These are phyloP conservation scores for Diadumene lineata DNA, from an alignment of 92 coral and sea anemone species.

Conservation along the genomic window DNA sequence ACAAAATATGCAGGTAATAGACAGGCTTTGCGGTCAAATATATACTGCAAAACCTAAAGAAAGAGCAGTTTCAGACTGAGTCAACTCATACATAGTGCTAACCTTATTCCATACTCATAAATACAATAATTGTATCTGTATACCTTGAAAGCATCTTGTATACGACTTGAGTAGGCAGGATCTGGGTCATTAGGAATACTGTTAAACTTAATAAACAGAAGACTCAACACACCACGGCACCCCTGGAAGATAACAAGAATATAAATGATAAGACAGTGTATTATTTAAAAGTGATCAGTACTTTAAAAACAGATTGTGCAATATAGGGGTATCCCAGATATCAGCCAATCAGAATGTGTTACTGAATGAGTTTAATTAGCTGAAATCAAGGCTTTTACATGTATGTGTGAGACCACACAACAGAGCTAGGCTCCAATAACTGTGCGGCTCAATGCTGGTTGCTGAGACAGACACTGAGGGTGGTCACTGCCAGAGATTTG, in stretches of 20 bases:
- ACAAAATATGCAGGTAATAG: constrained; percentile 95
- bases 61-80: neutral
- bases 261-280: too few species aligned
- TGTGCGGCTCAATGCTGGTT: too few species aligned
- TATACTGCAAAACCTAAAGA: constrained; percentile 75
- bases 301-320: too few species aligned
- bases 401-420: too few species aligned
- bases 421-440: too few species aligned
- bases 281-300: too few species aligned
- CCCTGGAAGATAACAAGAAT: constrained; percentile 44
- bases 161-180: constrained; percentile 73
- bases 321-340: too few species aligned
- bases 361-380: too few species aligned
- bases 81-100: neutral
- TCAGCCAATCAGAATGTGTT: too few species aligned
- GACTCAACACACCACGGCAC: constrained; percentile 88
- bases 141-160: constrained; percentile 81
- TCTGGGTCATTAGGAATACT: constrained; percentile 72
- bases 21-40: constrained; percentile 92
- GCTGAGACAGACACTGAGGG: too few species aligned
- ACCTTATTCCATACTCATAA: neutral
- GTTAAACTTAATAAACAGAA: constrained; percentile 74
- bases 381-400: too few species aligned
- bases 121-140: neutral
- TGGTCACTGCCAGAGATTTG: too few species aligned